These are phyloP conservation scores for Gallirallus australis DNA, from an alignment of 2,797 vertebrate genomes.

Conservation along the genomic window DNA sequence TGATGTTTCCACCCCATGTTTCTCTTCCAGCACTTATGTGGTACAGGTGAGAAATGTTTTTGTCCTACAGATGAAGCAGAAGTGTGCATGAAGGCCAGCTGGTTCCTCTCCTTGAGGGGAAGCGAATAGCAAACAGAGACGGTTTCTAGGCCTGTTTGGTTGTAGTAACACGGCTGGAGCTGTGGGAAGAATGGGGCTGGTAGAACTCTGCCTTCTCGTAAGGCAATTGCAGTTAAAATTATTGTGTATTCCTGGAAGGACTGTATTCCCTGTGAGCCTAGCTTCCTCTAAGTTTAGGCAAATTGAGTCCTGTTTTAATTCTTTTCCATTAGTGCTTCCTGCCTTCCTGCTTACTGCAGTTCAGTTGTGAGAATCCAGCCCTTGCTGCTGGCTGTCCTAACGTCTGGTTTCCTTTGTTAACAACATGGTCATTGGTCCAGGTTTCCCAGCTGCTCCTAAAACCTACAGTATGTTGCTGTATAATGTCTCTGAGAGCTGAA, in stretches of 20 bases:
- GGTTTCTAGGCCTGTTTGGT: not conserved
- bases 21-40: not conserved
- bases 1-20: not conserved
- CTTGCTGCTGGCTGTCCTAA: not conserved
- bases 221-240: conserved; percentile 5
- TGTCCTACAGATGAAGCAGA: not conserved
- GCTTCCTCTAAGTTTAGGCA: conserved; percentile 22
- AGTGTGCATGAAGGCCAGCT: not conserved
- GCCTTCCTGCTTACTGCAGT: conserved; percentile 25
- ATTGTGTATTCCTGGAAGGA: conserved; percentile 50
- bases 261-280: not conserved
- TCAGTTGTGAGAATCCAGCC: conserved; percentile 34
- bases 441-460: conserved; percentile 47
- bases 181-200: not conserved
- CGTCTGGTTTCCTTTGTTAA: conserved; percentile 32
- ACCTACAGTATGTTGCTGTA: not conserved
- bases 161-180: not conserved
- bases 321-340: conserved; percentile 59
- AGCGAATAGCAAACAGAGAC: not conserved
- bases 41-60: not conserved
- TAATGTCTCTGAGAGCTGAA: not conserved
- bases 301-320: conserved; percentile 27
- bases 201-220: conserved; percentile 11
- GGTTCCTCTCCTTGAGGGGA: not conserved
- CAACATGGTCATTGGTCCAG: not conserved